Percentiles rank a stretch among this genome's conserved stretches.
These are phyloP conservation scores for Muntiacus reevesi DNA, from an alignment of 2,113 vertebrate genomes.

Conservation along the genomic window DNA sequence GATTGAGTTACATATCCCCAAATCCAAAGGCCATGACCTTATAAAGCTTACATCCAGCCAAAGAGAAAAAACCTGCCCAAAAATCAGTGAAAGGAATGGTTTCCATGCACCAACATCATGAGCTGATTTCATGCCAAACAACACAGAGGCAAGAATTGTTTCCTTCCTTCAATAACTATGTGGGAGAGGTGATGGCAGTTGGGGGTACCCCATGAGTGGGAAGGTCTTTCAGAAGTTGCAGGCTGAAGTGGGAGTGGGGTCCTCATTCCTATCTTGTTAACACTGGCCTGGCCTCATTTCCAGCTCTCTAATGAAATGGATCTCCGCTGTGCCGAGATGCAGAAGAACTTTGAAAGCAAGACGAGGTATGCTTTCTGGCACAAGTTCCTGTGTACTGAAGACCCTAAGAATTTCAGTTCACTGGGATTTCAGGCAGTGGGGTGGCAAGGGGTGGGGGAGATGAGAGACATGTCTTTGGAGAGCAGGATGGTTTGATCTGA, in stretches of 20 bases:
- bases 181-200: not conserved
- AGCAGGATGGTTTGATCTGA: not conserved
- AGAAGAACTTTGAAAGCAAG: conserved; percentile 64
- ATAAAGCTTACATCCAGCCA: not conserved
- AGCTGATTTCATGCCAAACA: not conserved
- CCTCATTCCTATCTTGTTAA: not conserved
- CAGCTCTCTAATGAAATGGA: conserved; percentile 73
- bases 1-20: not conserved
- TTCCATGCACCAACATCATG: not conserved
- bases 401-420: not conserved
- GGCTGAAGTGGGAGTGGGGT: not conserved
- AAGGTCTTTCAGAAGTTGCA: not conserved
- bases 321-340: conserved; percentile 56
- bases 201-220: accelerated
- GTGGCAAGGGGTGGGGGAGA: accelerated
- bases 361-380: conserved; percentile 54
- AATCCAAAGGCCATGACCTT: not conserved
- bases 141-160: not conserved
- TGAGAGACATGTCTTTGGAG: not conserved
- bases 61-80: not conserved
- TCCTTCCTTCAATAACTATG: not conserved
- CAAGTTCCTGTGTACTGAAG: not conserved
- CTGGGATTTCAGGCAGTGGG: not conserved
- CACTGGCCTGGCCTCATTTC: not conserved
- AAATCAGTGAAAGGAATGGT: not conserved